These are phyloP conservation scores for Acrobeloides nanus DNA, from an alignment of 2,888 invertebrate species.

Conservation along the genomic window DNA sequence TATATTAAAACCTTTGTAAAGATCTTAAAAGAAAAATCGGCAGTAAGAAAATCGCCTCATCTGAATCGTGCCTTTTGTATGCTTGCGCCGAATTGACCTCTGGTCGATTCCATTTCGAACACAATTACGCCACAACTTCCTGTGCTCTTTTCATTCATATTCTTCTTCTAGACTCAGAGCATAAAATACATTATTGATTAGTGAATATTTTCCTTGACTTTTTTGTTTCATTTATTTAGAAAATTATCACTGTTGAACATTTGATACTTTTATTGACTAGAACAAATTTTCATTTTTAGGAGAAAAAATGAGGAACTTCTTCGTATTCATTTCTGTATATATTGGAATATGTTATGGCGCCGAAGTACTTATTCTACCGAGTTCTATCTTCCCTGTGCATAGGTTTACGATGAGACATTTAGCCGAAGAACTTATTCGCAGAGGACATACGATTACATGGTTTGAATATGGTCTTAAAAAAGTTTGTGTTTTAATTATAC, in stretches of 20 bases:
- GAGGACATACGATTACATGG: constrained; percentile 48
- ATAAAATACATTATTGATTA: too few species aligned
- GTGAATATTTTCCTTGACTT: too few species aligned
- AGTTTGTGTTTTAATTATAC: constrained; percentile 17
- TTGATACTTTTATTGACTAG: too few species aligned
- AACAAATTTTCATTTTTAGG: too few species aligned
- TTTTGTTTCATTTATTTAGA: too few species aligned
- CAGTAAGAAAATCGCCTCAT: too few species aligned
- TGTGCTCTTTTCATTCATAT: neutral
- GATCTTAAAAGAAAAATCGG: too few species aligned
- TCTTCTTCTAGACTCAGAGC: neutral
- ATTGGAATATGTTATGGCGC: constrained; percentile 3
- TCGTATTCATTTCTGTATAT: neutral
- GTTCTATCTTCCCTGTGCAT: constrained; percentile 46
- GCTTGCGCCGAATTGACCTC: too few species aligned
- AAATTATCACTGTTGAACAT: too few species aligned
- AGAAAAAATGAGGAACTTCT: neutral
- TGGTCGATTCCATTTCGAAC: too few species aligned
- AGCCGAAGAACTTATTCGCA: constrained; percentile 44
- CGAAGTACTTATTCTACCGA: constrained; percentile 43
- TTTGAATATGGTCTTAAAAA: constrained; percentile 46
- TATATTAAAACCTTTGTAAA: too few species aligned
- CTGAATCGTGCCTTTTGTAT: too few species aligned
- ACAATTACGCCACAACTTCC: neutral
- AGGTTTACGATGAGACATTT: constrained; percentile 40